phyloP scores from a whole-genome alignment of 2,797 vertebrate genomes.

The Smutsia temminckii region DNA sequence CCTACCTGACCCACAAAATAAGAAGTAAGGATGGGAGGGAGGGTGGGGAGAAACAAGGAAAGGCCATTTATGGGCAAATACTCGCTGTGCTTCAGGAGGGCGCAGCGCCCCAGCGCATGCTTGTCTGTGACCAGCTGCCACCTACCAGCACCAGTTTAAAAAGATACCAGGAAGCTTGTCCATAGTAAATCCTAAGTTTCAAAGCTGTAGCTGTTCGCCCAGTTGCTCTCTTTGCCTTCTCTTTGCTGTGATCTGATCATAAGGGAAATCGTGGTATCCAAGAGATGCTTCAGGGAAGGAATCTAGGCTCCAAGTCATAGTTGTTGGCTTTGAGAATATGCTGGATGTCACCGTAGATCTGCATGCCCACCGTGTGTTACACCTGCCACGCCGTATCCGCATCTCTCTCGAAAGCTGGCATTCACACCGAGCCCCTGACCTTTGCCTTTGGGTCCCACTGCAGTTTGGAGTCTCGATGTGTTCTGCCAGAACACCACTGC shows the following conservation, averaged over 20 bases:
- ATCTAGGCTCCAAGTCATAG: background rate
- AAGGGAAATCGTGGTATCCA: background rate
- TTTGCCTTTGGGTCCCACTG: background rate
- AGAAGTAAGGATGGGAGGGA: background rate
- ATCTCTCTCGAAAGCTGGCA: background rate
- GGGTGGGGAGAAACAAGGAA: background rate
- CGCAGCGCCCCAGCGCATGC: background rate
- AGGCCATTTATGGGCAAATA: background rate
- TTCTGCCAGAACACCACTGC: background rate
- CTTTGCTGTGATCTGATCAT: background rate
- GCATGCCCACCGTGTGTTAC: background rate
- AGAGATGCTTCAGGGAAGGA: background rate
- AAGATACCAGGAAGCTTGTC: background rate
- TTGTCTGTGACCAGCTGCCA: accelerated
- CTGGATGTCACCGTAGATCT: background rate
- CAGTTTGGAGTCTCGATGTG: background rate
- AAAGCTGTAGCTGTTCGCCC: background rate
- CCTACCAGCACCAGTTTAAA: background rate
- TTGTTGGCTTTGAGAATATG: background rate
- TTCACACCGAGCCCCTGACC: background rate
- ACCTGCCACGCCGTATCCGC: background rate
- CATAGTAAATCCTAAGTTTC: background rate
- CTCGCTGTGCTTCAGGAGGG: background rate
- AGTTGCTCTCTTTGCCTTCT: background rate
- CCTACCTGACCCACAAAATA: background rate